Evolutionary conservation across 2,888 invertebrate species (phyloP), one percentile per base, ranked within the genome.

Genomic region (Nebria salina): DNA sequence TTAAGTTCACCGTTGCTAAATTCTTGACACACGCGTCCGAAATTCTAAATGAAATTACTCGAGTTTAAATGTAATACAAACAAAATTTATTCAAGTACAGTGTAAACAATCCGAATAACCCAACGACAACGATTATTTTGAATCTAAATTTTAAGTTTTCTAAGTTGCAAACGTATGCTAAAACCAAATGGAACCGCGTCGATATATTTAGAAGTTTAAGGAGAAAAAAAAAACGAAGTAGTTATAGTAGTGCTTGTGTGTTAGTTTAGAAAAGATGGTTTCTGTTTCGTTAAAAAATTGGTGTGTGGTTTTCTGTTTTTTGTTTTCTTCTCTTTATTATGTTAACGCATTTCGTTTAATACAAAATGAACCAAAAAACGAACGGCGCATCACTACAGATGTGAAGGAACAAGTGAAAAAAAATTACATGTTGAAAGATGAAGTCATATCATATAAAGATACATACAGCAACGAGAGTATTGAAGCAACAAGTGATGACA

Each of bases 1-100:
- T 68, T 70, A 75, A 80, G 80, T 75, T 80, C 68, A 80, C 80
- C 26, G 80, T 80, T 80, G 72, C 75, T 80, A 80, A 75, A 80
- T 75, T 26, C 54, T 54, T 54, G 54, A 54, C 54, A 54, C 54
- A 54, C 54, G 54, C 54, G 54, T 54, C 54, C 54, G 11, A 8
- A 54, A 54, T 54, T 54, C 6, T 54, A 54, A 54, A 54, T 54
- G 54, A 54, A 54, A 54, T 54, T 54, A 54, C 54, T 54, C 54
- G 54, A 54, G 54, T 78, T 77, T 72, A 72, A 77, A 77, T 72
- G 72, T 77, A 25, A 68, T 77, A 72, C 72, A 64, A 77, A 77
- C 72, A 64, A 72, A 77, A 77, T 15, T 34, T 72, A 34, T 68
- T 54, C 26, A 20, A 26, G 13, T 68, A 13, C 13, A 68, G 26